Evolutionary conservation across 2,113 vertebrate species (phyloP).

Genomic region (Sebastes schlegelii): DNA sequence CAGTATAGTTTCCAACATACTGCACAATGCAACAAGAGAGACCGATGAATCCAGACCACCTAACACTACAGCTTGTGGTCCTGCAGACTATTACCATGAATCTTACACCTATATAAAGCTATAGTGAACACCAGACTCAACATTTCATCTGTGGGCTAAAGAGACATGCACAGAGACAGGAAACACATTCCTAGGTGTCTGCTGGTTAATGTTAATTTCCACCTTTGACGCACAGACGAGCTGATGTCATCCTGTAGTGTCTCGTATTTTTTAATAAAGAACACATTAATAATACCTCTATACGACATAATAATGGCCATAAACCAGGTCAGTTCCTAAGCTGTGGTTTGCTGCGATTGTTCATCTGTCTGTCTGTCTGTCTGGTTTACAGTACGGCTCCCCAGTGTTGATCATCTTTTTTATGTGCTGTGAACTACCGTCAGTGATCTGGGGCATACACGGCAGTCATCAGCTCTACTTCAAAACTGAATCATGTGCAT

Average conservation of each 20-base stretch:
- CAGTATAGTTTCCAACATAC: not conserved
- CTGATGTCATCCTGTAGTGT: not conserved
- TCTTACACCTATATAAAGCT: not conserved
- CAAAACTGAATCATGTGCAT: conserved; percentile 19
- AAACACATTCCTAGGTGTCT: not conserved
- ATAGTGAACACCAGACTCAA: conserved; percentile 37
- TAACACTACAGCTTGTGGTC: not conserved
- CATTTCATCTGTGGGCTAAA: not conserved
- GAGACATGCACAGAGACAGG: not conserved
- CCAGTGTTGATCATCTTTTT: conserved; percentile 43
- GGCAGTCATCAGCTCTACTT: conserved; percentile 28
- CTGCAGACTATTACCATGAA: conserved; percentile 3
- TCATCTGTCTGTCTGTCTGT: conserved; percentile 20
- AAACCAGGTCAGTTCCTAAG: not conserved
- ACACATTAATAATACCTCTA: not conserved
- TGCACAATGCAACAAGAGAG: not conserved
- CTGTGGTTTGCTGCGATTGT: not conserved
- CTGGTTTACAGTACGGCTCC: conserved; percentile 35
- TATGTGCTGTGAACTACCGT: conserved; percentile 34
- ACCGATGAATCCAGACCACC: conserved; percentile 29
- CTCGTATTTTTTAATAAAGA: conserved; percentile 2
- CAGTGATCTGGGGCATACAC: not conserved
- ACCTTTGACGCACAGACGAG: not conserved
- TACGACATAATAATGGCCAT: not conserved
- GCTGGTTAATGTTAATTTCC: not conserved